phyloP scores from a whole-genome alignment of 2,888 invertebrate species.

The Hirtodrosophila duncani region DNA sequence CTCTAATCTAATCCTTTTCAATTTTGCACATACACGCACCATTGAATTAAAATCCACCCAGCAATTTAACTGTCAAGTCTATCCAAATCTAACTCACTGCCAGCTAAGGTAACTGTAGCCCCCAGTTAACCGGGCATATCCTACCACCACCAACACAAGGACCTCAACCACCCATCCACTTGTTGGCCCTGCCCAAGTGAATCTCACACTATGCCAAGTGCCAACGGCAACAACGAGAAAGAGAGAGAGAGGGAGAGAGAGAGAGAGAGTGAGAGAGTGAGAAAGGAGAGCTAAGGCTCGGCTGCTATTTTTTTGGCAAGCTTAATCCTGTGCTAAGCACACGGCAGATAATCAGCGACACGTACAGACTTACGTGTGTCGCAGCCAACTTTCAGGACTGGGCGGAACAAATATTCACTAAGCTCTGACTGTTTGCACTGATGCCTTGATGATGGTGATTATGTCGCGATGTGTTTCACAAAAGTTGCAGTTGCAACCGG shows the following conservation, averaged over 20 bases:
- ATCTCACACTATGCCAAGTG: conserved; percentile 36
- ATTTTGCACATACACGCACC: conserved; percentile 43
- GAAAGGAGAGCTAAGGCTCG: conserved; percentile 36
- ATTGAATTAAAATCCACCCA: conserved; percentile 41
- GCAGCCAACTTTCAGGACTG: conserved; percentile 12
- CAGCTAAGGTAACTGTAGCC: conserved; percentile 24
- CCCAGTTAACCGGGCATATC: conserved; percentile 1
- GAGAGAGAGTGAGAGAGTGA: no score
- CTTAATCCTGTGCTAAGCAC: conserved; percentile 63
- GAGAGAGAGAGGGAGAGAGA: neutral
- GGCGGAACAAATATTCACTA: neutral
- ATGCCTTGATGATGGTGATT: conserved; percentile 5
- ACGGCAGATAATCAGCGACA: conserved; percentile 60
- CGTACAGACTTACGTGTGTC: conserved; percentile 49
- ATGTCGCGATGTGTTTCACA: conserved; percentile 1
- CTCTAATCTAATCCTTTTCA: conserved; percentile 36
- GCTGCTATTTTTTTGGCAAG: conserved; percentile 54
- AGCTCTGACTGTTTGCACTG: conserved; percentile 5
- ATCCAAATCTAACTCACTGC: conserved; percentile 5
- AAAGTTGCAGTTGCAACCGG: neutral
- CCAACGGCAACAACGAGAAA: neutral
- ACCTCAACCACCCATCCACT: conserved; percentile 28
- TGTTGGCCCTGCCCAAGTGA: conserved; percentile 39
- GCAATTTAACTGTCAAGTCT: conserved; percentile 20
- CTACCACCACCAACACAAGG: neutral